Evolutionary conservation across 2,888 invertebrate genomes (phyloP).

Genomic region (Watsonalla cultraria): DNA sequence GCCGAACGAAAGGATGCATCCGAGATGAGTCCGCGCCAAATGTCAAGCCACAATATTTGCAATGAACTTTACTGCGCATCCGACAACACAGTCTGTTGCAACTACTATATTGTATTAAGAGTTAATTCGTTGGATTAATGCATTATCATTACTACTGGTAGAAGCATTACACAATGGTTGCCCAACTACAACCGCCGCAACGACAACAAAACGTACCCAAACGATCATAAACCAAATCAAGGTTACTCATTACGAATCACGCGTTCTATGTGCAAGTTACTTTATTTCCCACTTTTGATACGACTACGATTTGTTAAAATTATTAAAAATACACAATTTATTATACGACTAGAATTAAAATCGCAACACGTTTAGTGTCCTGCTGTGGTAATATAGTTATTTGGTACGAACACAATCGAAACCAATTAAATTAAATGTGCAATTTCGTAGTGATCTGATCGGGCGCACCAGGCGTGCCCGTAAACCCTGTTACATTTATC

Average conservation of each 20-base stretch:
- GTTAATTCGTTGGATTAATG: constrained; percentile 3
- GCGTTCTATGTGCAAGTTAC: constrained; percentile 26
- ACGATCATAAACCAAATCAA: constrained; percentile 43
- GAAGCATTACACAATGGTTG: constrained; percentile 46
- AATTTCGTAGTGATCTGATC: constrained; percentile 14
- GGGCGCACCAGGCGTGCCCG: constrained; percentile 19
- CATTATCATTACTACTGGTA: constrained; percentile 29
- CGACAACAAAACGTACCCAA: constrained; percentile 28
- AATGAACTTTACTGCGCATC: constrained; percentile 49
- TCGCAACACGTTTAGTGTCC: constrained; percentile 37
- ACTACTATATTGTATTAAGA: constrained; percentile 1
- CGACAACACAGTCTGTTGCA: constrained; percentile 20
- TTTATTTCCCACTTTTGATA: constrained; percentile 28
- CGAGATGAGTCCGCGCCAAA: constrained; percentile 54
- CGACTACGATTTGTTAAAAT: constrained; percentile 8
- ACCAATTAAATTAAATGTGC: constrained; percentile 50
- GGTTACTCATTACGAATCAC: constrained; percentile 42
- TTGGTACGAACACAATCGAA: constrained; percentile 32
- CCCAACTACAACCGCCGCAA: constrained; percentile 31
- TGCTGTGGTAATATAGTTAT: constrained; percentile 34
- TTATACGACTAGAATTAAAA: constrained; percentile 7
- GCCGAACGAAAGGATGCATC: constrained; percentile 62
- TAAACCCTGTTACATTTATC: constrained; percentile 16
- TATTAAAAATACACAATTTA: constrained; percentile 9
- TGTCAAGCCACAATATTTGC: constrained; percentile 53